Evolutionary conservation across 2,888 invertebrate species (phyloP).

Genomic region (Orgyia antiqua): DNA sequence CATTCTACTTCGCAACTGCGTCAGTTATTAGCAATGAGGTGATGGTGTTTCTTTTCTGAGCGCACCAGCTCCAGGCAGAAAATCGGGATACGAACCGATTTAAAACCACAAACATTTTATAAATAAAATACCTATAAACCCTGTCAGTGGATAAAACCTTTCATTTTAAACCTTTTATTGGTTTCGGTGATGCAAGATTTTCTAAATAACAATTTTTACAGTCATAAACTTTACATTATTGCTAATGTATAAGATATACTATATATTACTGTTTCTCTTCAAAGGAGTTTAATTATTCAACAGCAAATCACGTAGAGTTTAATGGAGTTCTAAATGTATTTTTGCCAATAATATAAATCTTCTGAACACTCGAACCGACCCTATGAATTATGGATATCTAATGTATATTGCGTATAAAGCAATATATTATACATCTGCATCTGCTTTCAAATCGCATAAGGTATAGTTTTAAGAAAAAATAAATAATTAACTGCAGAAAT

Average conservation of each 20-base stretch:
- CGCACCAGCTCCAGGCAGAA: too few relatives aligned
- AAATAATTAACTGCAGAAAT: too few relatives aligned
- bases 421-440: too few relatives aligned
- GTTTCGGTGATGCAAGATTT: constrained; percentile 19
- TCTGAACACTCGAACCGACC: constrained; percentile 32
- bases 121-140: constrained; percentile 2
- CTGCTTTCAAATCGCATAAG: too few relatives aligned
- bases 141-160: constrained; percentile 3
- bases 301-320: constrained; percentile 53
- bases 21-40: too few relatives aligned
- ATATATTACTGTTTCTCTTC: constrained; percentile 45
- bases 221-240: constrained; percentile 17
- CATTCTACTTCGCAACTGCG: too few relatives aligned
- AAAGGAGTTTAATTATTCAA: constrained; percentile 38
- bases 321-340: constrained; percentile 31
- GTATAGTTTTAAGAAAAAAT: too few relatives aligned
- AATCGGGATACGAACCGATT: too few relatives aligned
- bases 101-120: neutral
- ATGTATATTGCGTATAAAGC: too few relatives aligned
- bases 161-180: constrained; percentile 9
- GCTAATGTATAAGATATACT: constrained; percentile 46
- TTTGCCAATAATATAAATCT: constrained; percentile 25
- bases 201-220: too few relatives aligned
- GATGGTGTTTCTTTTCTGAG: too few relatives aligned
- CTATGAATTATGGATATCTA: constrained; percentile 15